Conservation (phyloP, 2,797 vertebrate species). For the Staurois parvus region DNA sequence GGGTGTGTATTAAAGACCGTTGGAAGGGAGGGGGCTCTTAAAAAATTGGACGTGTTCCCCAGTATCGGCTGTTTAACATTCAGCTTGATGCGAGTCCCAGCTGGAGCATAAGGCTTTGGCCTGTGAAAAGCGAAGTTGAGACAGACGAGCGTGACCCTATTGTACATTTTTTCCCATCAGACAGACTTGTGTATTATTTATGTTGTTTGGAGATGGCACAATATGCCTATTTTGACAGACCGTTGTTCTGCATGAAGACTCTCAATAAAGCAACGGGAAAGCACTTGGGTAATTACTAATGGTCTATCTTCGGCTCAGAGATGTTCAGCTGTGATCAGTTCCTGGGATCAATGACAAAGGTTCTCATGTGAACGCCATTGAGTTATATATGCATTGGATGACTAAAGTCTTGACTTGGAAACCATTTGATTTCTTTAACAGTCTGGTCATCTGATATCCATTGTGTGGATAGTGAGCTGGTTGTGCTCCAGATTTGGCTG, state of each 20-base stretch:
- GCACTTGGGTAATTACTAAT: background rate
- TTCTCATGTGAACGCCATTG: background rate
- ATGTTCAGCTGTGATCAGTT: background rate
- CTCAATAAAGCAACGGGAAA: background rate
- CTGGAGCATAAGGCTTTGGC: slow-evolving; percentile 26
- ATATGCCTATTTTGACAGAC: background rate
- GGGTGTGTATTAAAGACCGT: slow-evolving; percentile 29
- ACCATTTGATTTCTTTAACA: no score
- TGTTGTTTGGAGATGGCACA: background rate
- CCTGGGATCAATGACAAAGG: background rate
- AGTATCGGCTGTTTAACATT: slow-evolving; percentile 19
- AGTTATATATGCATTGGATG: no score
- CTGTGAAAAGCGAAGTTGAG: background rate
- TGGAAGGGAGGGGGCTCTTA: slow-evolving; percentile 3
- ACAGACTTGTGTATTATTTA: slow-evolving; percentile 7
- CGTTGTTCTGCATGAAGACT: background rate
- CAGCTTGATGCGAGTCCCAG: slow-evolving; percentile 36
- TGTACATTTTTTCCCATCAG: background rate
- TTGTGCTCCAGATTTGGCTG: no score
- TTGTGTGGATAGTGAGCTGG: no score
- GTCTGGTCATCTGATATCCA: no score
- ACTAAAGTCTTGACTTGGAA: no score
- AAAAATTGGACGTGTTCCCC: slow-evolving; percentile 29
- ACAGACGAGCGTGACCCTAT: slow-evolving; percentile 16
- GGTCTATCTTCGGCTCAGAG: background rate